These are phyloP conservation scores for Acleris cristana DNA, from an alignment of 2,888 invertebrate species.

Conservation along the genomic window DNA sequence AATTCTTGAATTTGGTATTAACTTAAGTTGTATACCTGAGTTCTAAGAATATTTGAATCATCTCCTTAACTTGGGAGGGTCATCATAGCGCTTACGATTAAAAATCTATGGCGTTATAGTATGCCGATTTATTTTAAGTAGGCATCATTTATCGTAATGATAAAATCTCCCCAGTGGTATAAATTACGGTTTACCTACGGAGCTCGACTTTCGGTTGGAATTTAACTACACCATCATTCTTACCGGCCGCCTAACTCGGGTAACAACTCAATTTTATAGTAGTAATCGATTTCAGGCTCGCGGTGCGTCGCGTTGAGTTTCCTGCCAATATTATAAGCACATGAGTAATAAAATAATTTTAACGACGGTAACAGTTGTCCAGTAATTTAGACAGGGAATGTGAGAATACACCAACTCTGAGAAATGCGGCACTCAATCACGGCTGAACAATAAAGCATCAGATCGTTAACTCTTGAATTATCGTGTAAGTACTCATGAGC, in stretches of 20 bases:
- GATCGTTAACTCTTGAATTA: too few relatives aligned
- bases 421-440: too few relatives aligned
- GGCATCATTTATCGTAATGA: constrained; percentile 18
- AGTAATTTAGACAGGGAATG: neutral
- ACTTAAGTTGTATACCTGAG: constrained; percentile 9
- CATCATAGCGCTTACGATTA: neutral
- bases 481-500: too few relatives aligned
- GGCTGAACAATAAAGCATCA: too few relatives aligned
- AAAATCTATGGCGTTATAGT: neutral
- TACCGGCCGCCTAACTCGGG: constrained; percentile 51
- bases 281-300: constrained; percentile 56
- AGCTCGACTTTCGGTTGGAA: constrained; percentile 42
- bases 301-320: constrained; percentile 48
- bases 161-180: constrained; percentile 32
- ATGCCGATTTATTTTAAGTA: neutral
- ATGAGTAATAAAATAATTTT: neutral
- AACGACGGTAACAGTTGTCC: neutral
- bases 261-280: constrained; percentile 65
- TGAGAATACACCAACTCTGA: too few relatives aligned
- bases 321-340: neutral
- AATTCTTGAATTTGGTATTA: constrained; percentile 3
- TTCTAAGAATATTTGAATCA: neutral
- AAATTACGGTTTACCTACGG: constrained; percentile 28
- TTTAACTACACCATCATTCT: constrained; percentile 54
- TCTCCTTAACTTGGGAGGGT: neutral